Evolutionary conservation across 2,113 vertebrate species (phyloP), one percentile per base, ranked within the genome.

Genomic region (Epinephelus cyanopodus): DNA sequence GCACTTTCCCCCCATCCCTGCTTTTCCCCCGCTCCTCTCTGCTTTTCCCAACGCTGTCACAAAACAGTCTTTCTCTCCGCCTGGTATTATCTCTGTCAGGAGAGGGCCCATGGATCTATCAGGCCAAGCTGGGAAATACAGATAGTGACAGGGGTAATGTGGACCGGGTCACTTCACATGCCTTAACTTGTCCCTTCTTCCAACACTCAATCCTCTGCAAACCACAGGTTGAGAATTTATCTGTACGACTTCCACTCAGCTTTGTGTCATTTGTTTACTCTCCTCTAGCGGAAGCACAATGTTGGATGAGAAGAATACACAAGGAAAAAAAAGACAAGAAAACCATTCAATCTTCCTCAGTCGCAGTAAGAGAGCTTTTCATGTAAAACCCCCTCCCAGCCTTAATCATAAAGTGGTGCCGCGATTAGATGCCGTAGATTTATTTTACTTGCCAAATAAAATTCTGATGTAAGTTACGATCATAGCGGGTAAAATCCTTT

Each of bases 71-170:
- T 92, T 92, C 85, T 85, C 76, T 71, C 79, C 54, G 79, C 80
- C 86, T 92, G 90, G 86, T 91, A 91, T 94, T 93, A 93, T 92
- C 88, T 85, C 79, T 91, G 90, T 94, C 92, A 92, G 89, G 82
- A 81, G 76, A 84, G 82, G 81, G 81, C 82, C 88, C 85, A 79
- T 87, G 91, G 93, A 94, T 93, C 92, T 93, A 90, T 94, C 93
- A 82, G 91, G 89, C 86, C 86, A 86, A 84, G 85, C 91, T 87
- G 89, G 90, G 77, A 90, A 93, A 85, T 87, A 90, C 89, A 92
- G 82, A 89, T 90, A 93, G 88, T 91, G 93, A 93, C 90, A 88
- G 90, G 88, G 83, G 80, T 91, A 89, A 93, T 86, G 90, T 90
- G 85, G 89, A 87, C 85, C 37, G 76, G 91, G 91, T 94, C 92